phyloP scores from a whole-genome alignment of 2,113 vertebrate species.

The Eurystomus gularis region DNA sequence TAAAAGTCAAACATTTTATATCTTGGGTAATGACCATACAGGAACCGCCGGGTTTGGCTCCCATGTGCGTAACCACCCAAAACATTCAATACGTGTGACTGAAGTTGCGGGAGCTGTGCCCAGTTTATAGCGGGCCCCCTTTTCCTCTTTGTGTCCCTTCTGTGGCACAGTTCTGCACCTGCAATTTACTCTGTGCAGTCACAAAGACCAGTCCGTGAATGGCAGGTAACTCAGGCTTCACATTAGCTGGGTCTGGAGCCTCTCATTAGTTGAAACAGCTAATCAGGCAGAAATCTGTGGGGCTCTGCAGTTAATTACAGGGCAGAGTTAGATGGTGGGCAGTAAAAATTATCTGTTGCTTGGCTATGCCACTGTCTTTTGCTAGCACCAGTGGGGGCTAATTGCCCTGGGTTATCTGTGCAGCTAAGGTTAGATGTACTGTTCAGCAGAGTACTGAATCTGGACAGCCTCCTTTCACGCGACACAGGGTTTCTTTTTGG shows the following conservation, averaged over 20 bases:
- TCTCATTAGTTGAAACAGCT: slow-evolving; percentile 21
- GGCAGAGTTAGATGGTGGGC: slow-evolving; percentile 4
- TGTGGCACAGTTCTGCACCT: slow-evolving; percentile 20
- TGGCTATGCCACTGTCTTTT: not conserved
- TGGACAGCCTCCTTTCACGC: not conserved
- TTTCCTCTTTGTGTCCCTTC: not conserved
- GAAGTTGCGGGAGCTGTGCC: not conserved
- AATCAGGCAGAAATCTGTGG: slow-evolving; percentile 26
- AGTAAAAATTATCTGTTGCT: not conserved
- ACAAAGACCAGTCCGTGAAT: not conserved
- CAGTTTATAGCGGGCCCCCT: not conserved
- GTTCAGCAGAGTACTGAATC: not conserved
- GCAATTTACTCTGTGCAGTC: not conserved
- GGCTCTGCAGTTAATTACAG: slow-evolving; percentile 36
- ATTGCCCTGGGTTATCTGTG: not conserved
- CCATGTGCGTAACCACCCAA: slow-evolving; percentile 45
- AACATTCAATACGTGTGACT: slow-evolving; percentile 23
- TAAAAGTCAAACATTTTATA: slow-evolving; percentile 64
- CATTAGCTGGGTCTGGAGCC: not conserved
- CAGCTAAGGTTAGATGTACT: not conserved
- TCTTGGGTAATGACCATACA: slow-evolving; percentile 63
- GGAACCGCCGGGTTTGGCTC: slow-evolving; percentile 38
- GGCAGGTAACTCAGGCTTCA: slow-evolving; percentile 16
- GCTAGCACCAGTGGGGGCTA: not conserved
- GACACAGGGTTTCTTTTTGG: not conserved